phyloP scores from a whole-genome alignment of 1,140 invertebrate genomes.

The Wasmannia auropunctata region DNA sequence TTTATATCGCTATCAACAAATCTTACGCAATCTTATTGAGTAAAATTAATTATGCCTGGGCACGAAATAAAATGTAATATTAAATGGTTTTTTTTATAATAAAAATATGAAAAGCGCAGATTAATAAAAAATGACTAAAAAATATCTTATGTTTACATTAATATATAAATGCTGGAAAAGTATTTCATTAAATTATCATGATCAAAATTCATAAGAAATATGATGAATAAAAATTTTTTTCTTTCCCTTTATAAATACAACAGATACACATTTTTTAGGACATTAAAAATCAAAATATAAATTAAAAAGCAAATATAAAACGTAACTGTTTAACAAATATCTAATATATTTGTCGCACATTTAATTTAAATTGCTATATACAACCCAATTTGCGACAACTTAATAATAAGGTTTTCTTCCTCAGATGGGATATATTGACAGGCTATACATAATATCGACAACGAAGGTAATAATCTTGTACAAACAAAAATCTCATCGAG shows the following conservation, averaged over 20 bases:
- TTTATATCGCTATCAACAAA: neutral
- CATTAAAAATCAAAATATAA: neutral
- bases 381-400: neutral
- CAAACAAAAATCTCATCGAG: slow-evolving; percentile 69
- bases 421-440: slow-evolving; percentile 16
- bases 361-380: neutral
- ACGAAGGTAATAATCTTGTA: slow-evolving; percentile 53
- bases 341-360: neutral
- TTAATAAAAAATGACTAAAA: neutral
- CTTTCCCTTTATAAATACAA: neutral
- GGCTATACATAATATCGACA: slow-evolving; percentile 37
- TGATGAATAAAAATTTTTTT: neutral
- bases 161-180: neutral
- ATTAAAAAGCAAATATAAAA: neutral
- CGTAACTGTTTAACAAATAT: neutral
- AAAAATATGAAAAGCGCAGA: neutral
- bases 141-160: neutral
- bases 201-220: neutral
- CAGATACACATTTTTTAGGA: neutral
- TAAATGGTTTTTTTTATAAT: neutral
- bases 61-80: neutral
- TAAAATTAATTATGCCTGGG: neutral
- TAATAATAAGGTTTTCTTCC: slow-evolving; percentile 3
- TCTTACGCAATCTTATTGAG: neutral
- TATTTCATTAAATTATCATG: neutral